A percentile compares a stretch with the other conserved stretches of the same genome.
phyloP scores from a whole-genome alignment of 2,113 vertebrate genomes.

The Numida meleagris region DNA sequence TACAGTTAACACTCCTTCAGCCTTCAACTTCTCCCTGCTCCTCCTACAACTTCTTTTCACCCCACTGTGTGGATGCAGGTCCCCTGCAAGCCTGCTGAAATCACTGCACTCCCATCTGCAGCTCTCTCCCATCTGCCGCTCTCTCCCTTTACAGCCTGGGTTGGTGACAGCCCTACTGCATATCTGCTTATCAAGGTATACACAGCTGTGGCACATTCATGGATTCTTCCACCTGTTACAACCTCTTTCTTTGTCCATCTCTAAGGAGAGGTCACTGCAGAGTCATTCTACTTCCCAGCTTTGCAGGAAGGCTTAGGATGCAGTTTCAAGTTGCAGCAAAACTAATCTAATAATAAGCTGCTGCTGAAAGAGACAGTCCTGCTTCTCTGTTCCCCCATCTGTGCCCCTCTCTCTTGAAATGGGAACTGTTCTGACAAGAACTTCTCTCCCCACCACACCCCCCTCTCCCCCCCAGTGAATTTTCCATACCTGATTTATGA shows the following conservation, averaged over 20 bases:
- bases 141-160: neutral
- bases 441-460: neutral
- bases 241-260: neutral
- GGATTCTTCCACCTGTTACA: neutral
- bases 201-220: neutral
- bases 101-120: accelerated
- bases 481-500: neutral
- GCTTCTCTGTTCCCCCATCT: neutral
- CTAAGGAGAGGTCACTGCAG: neutral
- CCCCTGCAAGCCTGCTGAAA: neutral
- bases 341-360: neutral
- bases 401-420: neutral
- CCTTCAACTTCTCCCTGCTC: neutral
- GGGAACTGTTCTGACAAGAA: neutral
- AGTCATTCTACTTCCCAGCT: neutral
- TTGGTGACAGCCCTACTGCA: neutral
- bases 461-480: neutral
- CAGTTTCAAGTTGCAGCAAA: neutral
- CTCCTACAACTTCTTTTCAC: neutral
- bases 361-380: neutral
- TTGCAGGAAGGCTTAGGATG: neutral
- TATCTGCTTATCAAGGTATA: neutral
- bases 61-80: accelerated
- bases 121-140: neutral
- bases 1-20: neutral